Percentiles rank a stretch among this genome's conserved stretches.
Evolutionary conservation across 2,797 vertebrate species (phyloP).

Genomic region (Myotis planiceps): DNA sequence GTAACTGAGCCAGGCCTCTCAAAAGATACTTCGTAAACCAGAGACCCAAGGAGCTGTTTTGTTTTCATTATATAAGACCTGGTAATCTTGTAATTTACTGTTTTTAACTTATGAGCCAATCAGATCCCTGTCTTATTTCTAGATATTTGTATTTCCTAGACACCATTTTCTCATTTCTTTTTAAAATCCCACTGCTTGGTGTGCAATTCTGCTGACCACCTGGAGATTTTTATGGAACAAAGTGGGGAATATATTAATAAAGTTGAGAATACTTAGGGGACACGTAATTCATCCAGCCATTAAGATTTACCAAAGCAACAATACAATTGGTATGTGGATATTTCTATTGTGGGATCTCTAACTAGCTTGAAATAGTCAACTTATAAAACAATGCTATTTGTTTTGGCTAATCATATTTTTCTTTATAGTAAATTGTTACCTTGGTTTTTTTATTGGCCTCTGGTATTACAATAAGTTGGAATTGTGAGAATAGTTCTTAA

Average conservation of each 20-base stretch:
- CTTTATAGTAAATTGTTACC: slow-evolving; percentile 71
- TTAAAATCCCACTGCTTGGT: background rate
- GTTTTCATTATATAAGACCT: background rate
- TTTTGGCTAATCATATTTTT: slow-evolving; percentile 78
- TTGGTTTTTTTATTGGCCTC: slow-evolving; percentile 79
- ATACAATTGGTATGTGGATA: background rate
- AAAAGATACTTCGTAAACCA: background rate
- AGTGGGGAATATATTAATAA: background rate
- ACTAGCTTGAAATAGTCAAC: slow-evolving; percentile 56
- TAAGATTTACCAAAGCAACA: slow-evolving; percentile 13
- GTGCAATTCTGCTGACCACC: background rate
- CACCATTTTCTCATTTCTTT: background rate
- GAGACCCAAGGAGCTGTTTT: background rate
- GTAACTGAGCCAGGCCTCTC: background rate
- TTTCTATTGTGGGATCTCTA: slow-evolving; percentile 62
- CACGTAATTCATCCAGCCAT: background rate
- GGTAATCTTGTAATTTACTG: background rate
- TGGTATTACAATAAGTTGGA: slow-evolving; percentile 77
- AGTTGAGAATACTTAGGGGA: background rate
- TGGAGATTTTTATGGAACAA: slow-evolving; percentile 8
- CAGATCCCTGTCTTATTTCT: background rate
- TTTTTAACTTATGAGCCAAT: background rate
- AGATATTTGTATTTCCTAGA: background rate
- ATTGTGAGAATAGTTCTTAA: slow-evolving; percentile 79
- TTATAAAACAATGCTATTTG: slow-evolving; percentile 72